Evolutionary conservation across 2,113 vertebrate species (phyloP).

Genomic region (Columba janthina): DNA sequence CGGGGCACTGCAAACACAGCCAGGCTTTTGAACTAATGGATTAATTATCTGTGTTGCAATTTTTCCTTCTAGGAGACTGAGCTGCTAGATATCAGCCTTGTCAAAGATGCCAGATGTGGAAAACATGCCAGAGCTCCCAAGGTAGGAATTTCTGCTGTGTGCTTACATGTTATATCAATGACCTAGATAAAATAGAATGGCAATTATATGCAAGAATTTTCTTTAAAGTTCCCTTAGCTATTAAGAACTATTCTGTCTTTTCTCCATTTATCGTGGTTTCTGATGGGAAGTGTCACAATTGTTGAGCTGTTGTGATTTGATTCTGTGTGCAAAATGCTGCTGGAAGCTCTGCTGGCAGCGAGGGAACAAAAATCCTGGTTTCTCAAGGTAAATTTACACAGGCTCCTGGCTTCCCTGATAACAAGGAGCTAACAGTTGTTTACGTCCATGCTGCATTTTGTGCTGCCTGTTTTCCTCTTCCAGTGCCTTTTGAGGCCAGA

Average conservation of each 20-base stretch:
- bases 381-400: not conserved
- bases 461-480: not conserved
- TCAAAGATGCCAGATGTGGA: constrained; percentile 87
- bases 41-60: not conserved
- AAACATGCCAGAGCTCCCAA: constrained; percentile 85
- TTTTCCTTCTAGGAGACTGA: constrained; percentile 83
- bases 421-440: not conserved
- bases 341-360: not conserved
- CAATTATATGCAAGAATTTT: not conserved
- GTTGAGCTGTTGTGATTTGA: not conserved
- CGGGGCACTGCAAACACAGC: not conserved
- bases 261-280: not conserved
- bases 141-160: constrained; percentile 71
- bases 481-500: not conserved
- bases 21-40: not conserved
- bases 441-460: not conserved
- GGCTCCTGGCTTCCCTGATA: not conserved
- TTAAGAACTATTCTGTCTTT: not conserved
- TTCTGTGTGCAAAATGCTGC: not conserved
- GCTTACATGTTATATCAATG: not conserved
- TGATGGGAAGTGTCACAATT: not conserved
- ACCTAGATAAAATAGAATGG: not conserved
- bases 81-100: constrained; percentile 83
- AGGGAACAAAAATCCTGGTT: not conserved
- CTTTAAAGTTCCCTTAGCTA: not conserved